Conservation (phyloP, 2,888 invertebrate genomes). For the Pseudococcus viburni region DNA sequence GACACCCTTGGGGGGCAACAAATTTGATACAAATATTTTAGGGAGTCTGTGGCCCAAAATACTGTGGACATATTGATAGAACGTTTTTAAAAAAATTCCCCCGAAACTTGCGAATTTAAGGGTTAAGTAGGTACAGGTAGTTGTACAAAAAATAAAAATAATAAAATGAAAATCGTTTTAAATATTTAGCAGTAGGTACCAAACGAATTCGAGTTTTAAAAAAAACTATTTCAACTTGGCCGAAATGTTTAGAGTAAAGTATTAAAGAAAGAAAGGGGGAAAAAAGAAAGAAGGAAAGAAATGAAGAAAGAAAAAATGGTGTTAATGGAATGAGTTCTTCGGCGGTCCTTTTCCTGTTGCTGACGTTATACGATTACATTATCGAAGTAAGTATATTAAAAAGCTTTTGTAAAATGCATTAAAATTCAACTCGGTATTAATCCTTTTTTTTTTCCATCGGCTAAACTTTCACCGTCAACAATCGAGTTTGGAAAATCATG, state of each 20-base stretch:
- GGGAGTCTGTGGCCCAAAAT: no score
- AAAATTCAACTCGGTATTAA: conserved; percentile 46
- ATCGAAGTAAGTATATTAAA: conserved; percentile 45
- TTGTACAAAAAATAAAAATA: not conserved
- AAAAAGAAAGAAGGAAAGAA: not conserved
- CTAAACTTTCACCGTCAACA: conserved; percentile 17
- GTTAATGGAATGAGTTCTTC: conserved; percentile 17
- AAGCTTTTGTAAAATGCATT: conserved; percentile 46
- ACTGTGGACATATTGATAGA: no score
- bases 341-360: conserved; percentile 46
- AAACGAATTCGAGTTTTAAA: not conserved
- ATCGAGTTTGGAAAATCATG: conserved; percentile 34
- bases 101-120: no score
- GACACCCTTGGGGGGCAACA: no score
- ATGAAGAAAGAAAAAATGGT: conserved; percentile 12
- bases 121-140: no score
- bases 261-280: not conserved
- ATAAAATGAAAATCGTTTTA: conserved; percentile 22
- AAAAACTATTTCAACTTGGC: conserved; percentile 29
- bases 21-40: no score
- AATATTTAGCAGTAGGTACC: not conserved
- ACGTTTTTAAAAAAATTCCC: no score
- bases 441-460: conserved; percentile 4
- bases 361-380: conserved; percentile 38
- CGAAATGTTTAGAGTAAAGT: not conserved